Conservation (phyloP, 92 coral and sea anemone species). For the Siderastrea radians region DNA sequence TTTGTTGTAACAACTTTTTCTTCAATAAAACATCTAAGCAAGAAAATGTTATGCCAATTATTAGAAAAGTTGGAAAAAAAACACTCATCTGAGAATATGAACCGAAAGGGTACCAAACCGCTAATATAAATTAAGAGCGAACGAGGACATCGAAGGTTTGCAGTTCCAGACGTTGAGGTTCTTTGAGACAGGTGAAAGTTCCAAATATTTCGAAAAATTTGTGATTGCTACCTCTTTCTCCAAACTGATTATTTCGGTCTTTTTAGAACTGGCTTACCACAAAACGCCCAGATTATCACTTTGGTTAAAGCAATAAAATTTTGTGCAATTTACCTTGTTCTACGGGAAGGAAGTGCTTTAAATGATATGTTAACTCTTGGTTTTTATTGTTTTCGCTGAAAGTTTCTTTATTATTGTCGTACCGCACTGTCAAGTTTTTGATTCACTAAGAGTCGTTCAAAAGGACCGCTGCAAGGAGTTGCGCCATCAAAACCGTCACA, state of each 20-base stretch:
- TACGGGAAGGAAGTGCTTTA: conserved; percentile 44
- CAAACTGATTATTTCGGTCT: conserved; percentile 13
- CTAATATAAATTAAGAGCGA: neutral
- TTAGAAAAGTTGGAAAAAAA: no score
- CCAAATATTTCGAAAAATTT: neutral
- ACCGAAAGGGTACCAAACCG: neutral
- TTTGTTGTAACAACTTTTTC: no score
- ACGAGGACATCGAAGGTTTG: neutral
- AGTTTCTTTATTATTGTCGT: neutral
- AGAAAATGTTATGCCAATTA: no score
- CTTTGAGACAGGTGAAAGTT: neutral
- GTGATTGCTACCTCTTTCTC: neutral
- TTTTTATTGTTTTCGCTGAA: conserved; percentile 3
- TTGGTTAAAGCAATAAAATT: conserved; percentile 27
- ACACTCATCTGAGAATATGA: neutral
- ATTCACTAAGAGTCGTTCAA: neutral
- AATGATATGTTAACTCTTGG: conserved; percentile 18
- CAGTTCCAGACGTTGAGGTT: neutral
- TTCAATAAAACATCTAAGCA: no score
- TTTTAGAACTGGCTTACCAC: conserved; percentile 9
- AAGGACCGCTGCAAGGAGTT: conserved; percentile 24
- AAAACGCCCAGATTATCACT: conserved; percentile 41
- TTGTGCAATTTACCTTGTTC: neutral
- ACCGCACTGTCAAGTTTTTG: conserved; percentile 18
- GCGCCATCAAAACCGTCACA: conserved; percentile 9